A percentile compares a stretch with the other conserved stretches of the same genome.
These are phyloP conservation scores for Leucozona laternaria DNA, from an alignment of 2,888 invertebrate genomes.

Conservation along the genomic window DNA sequence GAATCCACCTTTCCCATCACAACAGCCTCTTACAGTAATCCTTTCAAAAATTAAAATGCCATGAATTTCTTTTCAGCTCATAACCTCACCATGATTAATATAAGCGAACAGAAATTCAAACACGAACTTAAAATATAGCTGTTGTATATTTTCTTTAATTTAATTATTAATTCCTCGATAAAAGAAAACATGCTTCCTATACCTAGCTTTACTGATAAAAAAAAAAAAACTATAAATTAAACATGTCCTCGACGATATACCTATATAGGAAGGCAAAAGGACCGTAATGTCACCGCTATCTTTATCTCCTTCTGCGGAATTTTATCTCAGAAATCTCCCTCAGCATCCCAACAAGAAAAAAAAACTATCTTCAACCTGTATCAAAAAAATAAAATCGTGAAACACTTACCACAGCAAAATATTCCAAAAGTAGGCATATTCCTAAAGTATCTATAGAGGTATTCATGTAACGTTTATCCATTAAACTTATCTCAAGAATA, in stretches of 20 bases:
- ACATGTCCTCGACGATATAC: constrained; percentile 59
- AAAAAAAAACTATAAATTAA: constrained; percentile 65
- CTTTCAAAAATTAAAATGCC: background rate
- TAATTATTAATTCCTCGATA: constrained; percentile 70
- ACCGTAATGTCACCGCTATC: constrained; percentile 69
- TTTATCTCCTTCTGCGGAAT: constrained; percentile 58
- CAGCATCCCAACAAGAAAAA: background rate
- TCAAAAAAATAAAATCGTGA: constrained; percentile 46
- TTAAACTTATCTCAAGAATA: constrained; percentile 56
- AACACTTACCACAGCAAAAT: constrained; percentile 53
- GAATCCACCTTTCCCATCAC: background rate
- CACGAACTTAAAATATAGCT: constrained; percentile 11
- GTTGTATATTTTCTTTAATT: constrained; percentile 29
- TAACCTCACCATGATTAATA: background rate
- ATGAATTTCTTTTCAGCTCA: background rate
- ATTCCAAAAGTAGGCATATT: constrained; percentile 41
- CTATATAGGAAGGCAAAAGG: constrained; percentile 18
- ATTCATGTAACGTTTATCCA: constrained; percentile 59
- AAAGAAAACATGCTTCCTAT: constrained; percentile 48
- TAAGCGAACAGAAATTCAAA: constrained; percentile 4
- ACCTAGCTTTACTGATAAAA: background rate
- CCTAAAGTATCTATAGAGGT: background rate
- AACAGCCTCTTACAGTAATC: background rate
- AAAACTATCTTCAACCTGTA: constrained; percentile 30
- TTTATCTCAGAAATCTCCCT: constrained; percentile 50